Conservation (phyloP, 2,797 vertebrate species). For the Phrynocephalus forsythii region DNA sequence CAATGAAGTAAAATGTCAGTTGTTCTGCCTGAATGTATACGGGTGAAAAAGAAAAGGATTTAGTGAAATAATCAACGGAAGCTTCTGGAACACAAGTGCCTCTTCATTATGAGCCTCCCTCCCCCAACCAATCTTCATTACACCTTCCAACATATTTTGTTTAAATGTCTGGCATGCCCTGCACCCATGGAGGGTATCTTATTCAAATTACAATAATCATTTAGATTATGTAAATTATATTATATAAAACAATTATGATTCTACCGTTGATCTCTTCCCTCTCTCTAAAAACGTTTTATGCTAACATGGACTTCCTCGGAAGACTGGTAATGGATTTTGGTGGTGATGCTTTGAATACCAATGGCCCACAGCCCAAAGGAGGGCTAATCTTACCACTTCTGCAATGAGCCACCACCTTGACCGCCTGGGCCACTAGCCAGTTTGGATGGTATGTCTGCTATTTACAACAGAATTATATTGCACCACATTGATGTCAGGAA, state of each 20-base stretch:
- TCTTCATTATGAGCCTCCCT: not conserved
- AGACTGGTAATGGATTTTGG: not conserved
- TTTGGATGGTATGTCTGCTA: not conserved
- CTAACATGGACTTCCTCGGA: not conserved
- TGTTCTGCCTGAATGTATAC: constrained; percentile 38
- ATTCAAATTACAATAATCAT: not conserved
- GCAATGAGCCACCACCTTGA: too few relatives aligned
- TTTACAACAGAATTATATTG: not conserved
- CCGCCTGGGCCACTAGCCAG: too few relatives aligned
- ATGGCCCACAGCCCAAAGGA: too few relatives aligned
- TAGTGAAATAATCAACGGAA: constrained; percentile 30
- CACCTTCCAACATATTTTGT: not conserved
- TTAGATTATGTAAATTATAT: not conserved
- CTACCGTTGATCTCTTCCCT: not conserved
- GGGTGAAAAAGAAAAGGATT: constrained; percentile 26
- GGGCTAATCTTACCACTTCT: too few relatives aligned
- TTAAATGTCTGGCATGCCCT: not conserved
- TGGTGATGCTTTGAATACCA: not conserved
- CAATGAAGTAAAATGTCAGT: constrained; percentile 58
- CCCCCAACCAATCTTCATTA: not conserved
- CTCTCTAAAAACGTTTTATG: not conserved
- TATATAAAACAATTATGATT: not conserved
- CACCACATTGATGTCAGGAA: not conserved
- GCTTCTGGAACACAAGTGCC: not conserved
- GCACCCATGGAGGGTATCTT: not conserved